Conservation (phyloP, 2,113 vertebrate species). For the Rhinichthys klamathensis region DNA sequence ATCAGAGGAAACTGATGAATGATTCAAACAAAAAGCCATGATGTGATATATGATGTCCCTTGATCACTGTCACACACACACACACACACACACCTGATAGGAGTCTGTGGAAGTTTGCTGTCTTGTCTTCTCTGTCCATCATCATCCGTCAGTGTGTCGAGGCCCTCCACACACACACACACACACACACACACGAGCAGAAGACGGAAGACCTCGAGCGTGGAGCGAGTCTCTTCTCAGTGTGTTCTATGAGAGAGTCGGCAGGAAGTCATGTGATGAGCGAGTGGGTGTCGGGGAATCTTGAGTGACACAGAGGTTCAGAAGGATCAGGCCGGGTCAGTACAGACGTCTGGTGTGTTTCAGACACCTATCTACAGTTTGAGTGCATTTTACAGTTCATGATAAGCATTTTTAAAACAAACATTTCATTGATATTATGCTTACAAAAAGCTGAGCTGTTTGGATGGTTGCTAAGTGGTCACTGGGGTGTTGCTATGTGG, state of each 20-base stretch:
- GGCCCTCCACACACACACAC: neutral
- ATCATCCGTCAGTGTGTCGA: slow-evolving; percentile 48
- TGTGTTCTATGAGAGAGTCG: slow-evolving; percentile 3
- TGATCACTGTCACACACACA: neutral
- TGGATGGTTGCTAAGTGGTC: too few relatives aligned
- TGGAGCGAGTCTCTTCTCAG: neutral
- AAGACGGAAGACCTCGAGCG: neutral
- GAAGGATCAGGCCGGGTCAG: too few relatives aligned
- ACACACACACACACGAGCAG: neutral
- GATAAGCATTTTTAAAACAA: too few relatives aligned
- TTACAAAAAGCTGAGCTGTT: too few relatives aligned
- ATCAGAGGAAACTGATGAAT: neutral
- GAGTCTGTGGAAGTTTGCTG: slow-evolving; percentile 59
- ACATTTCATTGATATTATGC: too few relatives aligned
- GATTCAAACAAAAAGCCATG: neutral
- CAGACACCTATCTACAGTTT: too few relatives aligned
- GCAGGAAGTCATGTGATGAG: slow-evolving; percentile 53
- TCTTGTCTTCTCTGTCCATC: slow-evolving; percentile 56
- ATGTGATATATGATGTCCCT: neutral
- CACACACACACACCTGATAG: slow-evolving; percentile 65
- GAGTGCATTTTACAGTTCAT: too few relatives aligned
- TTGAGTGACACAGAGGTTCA: neutral
- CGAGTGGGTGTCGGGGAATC: neutral
- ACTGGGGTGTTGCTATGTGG: too few relatives aligned
- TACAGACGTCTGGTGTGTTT: neutral